Conservation (phyloP, 2,797 vertebrate genomes). For the Tenualosa thibaudeaui region DNA sequence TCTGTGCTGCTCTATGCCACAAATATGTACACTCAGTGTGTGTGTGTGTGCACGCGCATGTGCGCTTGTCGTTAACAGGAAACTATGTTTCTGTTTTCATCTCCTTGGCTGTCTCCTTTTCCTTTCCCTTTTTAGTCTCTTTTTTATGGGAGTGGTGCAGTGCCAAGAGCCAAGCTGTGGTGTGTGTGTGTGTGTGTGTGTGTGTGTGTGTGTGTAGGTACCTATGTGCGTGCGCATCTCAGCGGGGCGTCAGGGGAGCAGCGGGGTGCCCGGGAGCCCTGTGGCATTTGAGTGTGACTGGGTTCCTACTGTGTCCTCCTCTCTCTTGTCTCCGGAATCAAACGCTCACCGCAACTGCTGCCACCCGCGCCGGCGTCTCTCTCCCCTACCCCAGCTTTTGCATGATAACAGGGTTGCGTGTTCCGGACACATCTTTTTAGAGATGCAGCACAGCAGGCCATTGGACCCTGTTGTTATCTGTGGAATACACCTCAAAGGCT, state of each 20-base stretch:
- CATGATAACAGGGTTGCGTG: conserved; percentile 40
- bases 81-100: neutral
- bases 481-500: conserved; percentile 25
- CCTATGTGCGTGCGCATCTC: neutral
- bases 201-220: neutral
- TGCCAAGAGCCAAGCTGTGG: neutral
- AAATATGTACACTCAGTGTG: neutral
- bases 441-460: conserved; percentile 20
- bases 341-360: neutral
- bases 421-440: conserved; percentile 31
- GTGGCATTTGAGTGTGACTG: conserved; percentile 5
- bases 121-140: neutral
- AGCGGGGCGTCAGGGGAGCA: neutral
- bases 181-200: neutral
- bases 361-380: neutral
- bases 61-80: neutral
- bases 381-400: conserved; percentile 27
- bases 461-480: conserved; percentile 7
- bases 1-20: neutral
- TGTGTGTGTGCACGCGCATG: neutral
- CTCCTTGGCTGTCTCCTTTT: neutral
- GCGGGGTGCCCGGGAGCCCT: neutral
- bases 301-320: conserved; percentile 27
- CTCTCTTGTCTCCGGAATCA: conserved; percentile 44
- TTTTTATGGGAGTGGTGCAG: neutral